Percentiles rank a stretch among this genome's conserved stretches.
Evolutionary conservation across 2,888 invertebrate genomes (phyloP).

Genomic region (Dichetophora obliterata): DNA sequence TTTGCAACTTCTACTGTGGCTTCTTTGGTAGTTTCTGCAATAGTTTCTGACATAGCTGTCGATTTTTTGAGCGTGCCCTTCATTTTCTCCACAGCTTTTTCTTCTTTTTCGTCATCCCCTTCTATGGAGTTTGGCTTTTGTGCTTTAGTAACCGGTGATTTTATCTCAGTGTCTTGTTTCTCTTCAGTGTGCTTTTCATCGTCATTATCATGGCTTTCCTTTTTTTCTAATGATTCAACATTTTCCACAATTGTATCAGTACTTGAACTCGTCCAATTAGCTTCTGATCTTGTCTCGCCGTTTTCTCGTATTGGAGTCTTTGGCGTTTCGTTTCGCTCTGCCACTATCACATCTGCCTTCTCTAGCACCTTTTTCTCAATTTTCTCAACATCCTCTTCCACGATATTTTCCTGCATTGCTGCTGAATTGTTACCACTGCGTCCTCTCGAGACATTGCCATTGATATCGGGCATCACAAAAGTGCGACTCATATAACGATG

Average conservation of each 20-base stretch:
- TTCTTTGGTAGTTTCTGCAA: conserved; percentile 24
- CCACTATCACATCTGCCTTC: not conserved
- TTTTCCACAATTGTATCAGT: conserved; percentile 24
- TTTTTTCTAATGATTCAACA: not conserved
- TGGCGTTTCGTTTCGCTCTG: conserved; percentile 42
- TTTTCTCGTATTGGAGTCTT: conserved; percentile 48
- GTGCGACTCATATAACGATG: conserved; percentile 58
- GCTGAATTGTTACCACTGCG: conserved; percentile 14
- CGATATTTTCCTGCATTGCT: not conserved
- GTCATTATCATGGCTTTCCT: not conserved
- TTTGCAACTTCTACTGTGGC: not conserved
- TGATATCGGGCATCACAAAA: conserved; percentile 54
- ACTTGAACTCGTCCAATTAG: conserved; percentile 1
- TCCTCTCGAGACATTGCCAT: conserved; percentile 49
- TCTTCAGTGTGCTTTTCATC: not conserved
- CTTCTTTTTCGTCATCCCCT: not conserved
- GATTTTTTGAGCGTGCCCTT: not conserved
- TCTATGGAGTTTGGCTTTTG: not conserved
- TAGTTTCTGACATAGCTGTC: not conserved
- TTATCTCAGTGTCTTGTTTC: not conserved
- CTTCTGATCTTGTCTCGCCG: not conserved
- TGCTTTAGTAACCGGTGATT: too few species aligned
- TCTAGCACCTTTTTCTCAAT: not conserved
- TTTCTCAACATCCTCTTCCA: not conserved
- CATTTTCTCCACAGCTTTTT: not conserved